A percentile compares a stretch with the other conserved stretches of the same genome.
Evolutionary conservation across 2,888 invertebrate species (phyloP).

Genomic region (Callosobruchus maculatus): DNA sequence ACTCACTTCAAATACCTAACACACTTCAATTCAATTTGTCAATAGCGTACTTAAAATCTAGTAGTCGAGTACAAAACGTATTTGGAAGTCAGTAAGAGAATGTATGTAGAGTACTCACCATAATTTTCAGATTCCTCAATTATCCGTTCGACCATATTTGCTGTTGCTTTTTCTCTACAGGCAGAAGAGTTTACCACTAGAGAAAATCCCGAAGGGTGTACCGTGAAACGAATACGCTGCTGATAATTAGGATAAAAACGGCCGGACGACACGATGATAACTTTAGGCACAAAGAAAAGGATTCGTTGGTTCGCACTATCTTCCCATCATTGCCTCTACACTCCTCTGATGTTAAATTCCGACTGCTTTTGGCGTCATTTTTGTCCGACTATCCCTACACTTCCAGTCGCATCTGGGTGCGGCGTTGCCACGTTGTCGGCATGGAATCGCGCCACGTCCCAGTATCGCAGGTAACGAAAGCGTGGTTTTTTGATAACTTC

Average conservation of each 20-base stretch:
- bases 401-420: constrained; percentile 8
- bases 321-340: constrained; percentile 39
- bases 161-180: constrained; percentile 11
- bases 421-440: neutral
- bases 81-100: neutral
- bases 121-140: constrained; percentile 60
- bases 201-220: constrained; percentile 8
- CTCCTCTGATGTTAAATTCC: constrained; percentile 47
- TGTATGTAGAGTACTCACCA: constrained; percentile 36
- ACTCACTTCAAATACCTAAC: too few species aligned
- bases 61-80: neutral
- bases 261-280: constrained; percentile 34
- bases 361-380: constrained; percentile 36
- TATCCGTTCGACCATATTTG: constrained; percentile 63
- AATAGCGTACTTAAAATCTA: neutral
- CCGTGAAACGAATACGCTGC: neutral
- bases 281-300: constrained; percentile 42
- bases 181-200: neutral
- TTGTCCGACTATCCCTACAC: constrained; percentile 2
- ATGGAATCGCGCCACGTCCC: too few species aligned
- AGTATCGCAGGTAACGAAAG: too few species aligned
- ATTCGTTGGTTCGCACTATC: constrained; percentile 43
- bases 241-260: constrained; percentile 27
- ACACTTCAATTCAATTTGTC: too few species aligned
- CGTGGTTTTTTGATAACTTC: too few species aligned